Base-by-base conservation (phyloP, 2,113 vertebrate genomes). In the Vidua chalybeata region DNA sequence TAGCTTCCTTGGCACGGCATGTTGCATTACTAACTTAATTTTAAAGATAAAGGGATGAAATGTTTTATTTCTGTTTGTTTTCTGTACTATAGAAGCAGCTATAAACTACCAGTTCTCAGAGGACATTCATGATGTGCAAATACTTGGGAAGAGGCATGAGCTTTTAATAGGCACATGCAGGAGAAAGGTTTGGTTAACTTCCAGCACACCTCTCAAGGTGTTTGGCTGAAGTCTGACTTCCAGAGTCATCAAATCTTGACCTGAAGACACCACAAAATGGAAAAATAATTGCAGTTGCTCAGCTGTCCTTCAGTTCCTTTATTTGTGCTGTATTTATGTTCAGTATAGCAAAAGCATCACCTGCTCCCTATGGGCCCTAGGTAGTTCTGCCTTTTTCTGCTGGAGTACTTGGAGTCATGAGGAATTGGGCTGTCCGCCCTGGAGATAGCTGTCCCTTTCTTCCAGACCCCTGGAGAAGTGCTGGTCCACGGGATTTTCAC, bases 1-100 rank as follows among this genome's bases (percentile, higher is more conserved):
- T 5, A 30, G 5, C 15, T 56, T 91, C 43, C 6, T 72, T 87
- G 14, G 4, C 41, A 26, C 15, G 43, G 24, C 10, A 7, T 56
- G 4, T 73, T 71, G 21, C 11, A 9, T 80, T 52, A 14, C 10
- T 83, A 45, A 30, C 16, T 73, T 41, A 16, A 48, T 22, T 76
- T 28, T 62, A 21, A 52, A 33, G 56, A 43, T 76, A 26, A 0
- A 28, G 4, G 12, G 7, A 6, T 71, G 27, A 28, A 1, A 0
- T 7, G 28, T 83, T 39, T 58, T 10, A 24, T 51, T 74, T 77
- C 6, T 69, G 4, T 67, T 90, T 86, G 27, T 54, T 89, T 84
- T 84, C 56, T 75, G 3, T 74, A 15, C 46, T 84, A 7, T 2
- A n/a, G 37, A 14, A 48, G 20, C 35, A 84, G 26, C 22, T 61